phyloP scores from a whole-genome alignment of 2,797 vertebrate species.

The Knipowitschia caucasica region DNA sequence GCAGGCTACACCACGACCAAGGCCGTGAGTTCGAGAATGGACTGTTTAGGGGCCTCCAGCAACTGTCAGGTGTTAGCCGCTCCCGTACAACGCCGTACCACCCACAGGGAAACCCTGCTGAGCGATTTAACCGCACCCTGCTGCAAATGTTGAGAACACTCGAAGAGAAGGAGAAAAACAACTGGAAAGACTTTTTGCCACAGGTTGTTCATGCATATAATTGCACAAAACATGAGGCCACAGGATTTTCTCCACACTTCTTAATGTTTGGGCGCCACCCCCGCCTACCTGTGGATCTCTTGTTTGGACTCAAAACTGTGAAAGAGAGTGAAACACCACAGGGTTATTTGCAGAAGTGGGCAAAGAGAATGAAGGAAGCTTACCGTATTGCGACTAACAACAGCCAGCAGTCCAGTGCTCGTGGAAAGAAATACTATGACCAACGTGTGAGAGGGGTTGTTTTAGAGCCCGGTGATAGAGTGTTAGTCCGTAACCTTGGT shows the following conservation, averaged over 20 bases:
- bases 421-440: slow-evolving; percentile 12
- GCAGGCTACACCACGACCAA: background rate
- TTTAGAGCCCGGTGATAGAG: slow-evolving; percentile 7
- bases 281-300: slow-evolving; percentile 9
- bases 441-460: slow-evolving; percentile 1
- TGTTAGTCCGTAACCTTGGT: slow-evolving; percentile 9
- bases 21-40: background rate
- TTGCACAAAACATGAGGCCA: slow-evolving; percentile 16
- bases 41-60: background rate
- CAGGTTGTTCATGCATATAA: slow-evolving; percentile 5
- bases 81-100: slow-evolving; percentile 1
- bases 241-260: slow-evolving; percentile 12
- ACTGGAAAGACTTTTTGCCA: background rate
- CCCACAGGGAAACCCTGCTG: slow-evolving; percentile 11
- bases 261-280: slow-evolving; percentile 12
- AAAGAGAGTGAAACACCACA: background rate
- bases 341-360: slow-evolving; percentile 18
- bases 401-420: slow-evolving; percentile 15
- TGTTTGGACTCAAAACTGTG: slow-evolving; percentile 6
- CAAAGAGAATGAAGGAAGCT: slow-evolving; percentile 12
- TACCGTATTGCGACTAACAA: slow-evolving; percentile 12
- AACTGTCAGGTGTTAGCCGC: background rate
- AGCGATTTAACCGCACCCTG: slow-evolving; percentile 13
- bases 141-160: slow-evolving; percentile 13
- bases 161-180: slow-evolving; percentile 5